Base-by-base conservation (phyloP, 2,888 invertebrate genomes). In the Sesia bembeciformis region DNA sequence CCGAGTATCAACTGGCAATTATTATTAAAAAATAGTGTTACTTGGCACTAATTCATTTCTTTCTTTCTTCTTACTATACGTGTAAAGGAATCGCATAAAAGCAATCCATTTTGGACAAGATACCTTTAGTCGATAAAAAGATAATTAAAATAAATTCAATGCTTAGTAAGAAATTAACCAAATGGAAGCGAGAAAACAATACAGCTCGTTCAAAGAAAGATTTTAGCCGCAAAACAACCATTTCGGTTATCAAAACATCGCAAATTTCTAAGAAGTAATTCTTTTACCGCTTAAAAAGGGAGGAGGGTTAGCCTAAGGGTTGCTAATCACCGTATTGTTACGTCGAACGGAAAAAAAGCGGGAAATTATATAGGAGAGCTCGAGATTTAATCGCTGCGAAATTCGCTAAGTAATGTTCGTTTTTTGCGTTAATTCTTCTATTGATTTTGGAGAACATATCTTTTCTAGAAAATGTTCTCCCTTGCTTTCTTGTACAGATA, bases 301-400 rank as follows among this genome's bases (percentile, higher is more conserved):
- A 59, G 59, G 57, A 57, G 70, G 65, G 62, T 61, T 66, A 65
- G 68, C 73, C 70, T 65, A 66, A 74, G 76, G 76, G 80, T 70
- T 65, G 72, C 74, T 78, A 78, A 79, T 78, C 74, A 76, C 74
- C 73, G 70, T 69, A 76, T 79, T 78, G 76, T 79, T 75, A 66
- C 67, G 68, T 62, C 58, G 62, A 62, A 65, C 65, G 61, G 57
- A 64, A 63, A 63, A 62, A 67, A 72, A 66, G 60, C 65, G 68
- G 67, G 68, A 66, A 67, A 64, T 66, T 66, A 70, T 65, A 71
- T 46, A 46, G 46, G 23, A 46, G 46, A 46, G 46, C 8, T 46
- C 23, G 23, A 23, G 23, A 46, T 46, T 46, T 8, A 46, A 8
- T 23, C 46, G 8, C 5, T 46, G 46, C 53, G 38, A 60, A 66